Percentiles rank a stretch among this genome's conserved stretches.
Conservation (phyloP, 2,797 vertebrate species). For the Rhynchotus rufescens region DNA sequence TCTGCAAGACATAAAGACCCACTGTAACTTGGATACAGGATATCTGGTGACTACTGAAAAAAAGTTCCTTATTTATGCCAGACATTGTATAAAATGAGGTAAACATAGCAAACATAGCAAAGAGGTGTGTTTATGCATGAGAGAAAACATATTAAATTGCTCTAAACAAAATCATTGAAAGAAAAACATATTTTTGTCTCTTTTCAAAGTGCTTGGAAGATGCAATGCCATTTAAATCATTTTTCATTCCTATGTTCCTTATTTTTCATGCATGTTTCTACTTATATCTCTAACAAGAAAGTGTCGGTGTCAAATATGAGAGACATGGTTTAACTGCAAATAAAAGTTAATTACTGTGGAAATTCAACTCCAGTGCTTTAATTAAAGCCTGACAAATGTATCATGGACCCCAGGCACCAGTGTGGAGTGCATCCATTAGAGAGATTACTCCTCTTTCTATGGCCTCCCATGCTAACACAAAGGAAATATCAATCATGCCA, state of each 20-base stretch:
- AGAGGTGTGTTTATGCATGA: background rate
- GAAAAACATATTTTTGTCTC: background rate
- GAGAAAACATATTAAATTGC: background rate
- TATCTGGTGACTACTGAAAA: background rate
- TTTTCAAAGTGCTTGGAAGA: background rate
- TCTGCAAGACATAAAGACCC: background rate
- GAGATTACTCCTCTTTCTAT: conserved; percentile 60
- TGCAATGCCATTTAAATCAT: background rate
- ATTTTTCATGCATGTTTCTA: conserved; percentile 5
- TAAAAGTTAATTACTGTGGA: conserved; percentile 73
- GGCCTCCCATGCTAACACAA: conserved; percentile 61
- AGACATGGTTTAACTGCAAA: conserved; percentile 50
- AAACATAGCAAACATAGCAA: background rate
- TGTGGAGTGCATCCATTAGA: conserved; percentile 43
- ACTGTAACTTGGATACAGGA: background rate
- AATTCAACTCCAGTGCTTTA: conserved; percentile 59
- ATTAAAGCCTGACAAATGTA: conserved; percentile 74
- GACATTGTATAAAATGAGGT: background rate
- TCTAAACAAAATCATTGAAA: background rate
- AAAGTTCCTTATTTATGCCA: background rate
- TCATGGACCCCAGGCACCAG: conserved; percentile 45
- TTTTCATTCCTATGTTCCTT: background rate
- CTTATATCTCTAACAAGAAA: conserved; percentile 4
- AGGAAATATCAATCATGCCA: conserved; percentile 58
- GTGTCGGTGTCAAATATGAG: conserved; percentile 53